Evolutionary conservation across 2,797 vertebrate genomes (phyloP).

Genomic region (Lagodon rhomboides): DNA sequence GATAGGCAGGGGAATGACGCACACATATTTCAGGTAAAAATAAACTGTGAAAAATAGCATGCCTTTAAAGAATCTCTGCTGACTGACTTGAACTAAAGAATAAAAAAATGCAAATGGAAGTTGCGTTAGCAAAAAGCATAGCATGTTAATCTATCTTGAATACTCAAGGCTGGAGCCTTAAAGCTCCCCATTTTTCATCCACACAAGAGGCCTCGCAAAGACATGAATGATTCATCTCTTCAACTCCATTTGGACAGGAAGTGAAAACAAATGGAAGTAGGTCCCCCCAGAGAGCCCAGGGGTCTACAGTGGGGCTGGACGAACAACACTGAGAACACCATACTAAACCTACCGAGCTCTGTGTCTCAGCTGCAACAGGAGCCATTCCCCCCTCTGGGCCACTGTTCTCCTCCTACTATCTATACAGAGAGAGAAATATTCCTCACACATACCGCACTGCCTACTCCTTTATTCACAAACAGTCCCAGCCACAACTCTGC

Average conservation of each 20-base stretch:
- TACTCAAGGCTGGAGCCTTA: conserved; percentile 37
- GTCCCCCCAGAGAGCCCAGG: conserved; percentile 54
- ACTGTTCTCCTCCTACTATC: conserved; percentile 55
- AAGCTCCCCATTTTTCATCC: conserved; percentile 67
- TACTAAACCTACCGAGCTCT: conserved; percentile 58
- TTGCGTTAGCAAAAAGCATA: conserved; percentile 25
- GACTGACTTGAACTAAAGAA: not conserved
- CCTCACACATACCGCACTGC: conserved; percentile 51
- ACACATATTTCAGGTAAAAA: conserved; percentile 16
- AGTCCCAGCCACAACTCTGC: conserved; percentile 11
- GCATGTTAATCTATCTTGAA: conserved; percentile 59
- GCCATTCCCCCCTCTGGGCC: conserved; percentile 60
- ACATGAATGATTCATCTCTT: conserved; percentile 77
- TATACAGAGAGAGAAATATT: conserved; percentile 64
- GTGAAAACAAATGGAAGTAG: conserved; percentile 77
- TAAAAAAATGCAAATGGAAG: conserved; percentile 14
- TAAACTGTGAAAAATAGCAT: not conserved
- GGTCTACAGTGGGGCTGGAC: conserved; percentile 58
- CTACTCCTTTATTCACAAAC: conserved; percentile 48
- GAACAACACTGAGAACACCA: conserved; percentile 73
- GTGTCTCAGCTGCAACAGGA: conserved; percentile 67
- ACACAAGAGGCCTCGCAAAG: conserved; percentile 66
- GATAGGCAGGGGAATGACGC: conserved; percentile 18
- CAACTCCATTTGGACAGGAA: conserved; percentile 73
- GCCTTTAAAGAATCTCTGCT: not conserved